Conservation (phyloP, 2,797 vertebrate genomes). For the Octomys mimax region DNA sequence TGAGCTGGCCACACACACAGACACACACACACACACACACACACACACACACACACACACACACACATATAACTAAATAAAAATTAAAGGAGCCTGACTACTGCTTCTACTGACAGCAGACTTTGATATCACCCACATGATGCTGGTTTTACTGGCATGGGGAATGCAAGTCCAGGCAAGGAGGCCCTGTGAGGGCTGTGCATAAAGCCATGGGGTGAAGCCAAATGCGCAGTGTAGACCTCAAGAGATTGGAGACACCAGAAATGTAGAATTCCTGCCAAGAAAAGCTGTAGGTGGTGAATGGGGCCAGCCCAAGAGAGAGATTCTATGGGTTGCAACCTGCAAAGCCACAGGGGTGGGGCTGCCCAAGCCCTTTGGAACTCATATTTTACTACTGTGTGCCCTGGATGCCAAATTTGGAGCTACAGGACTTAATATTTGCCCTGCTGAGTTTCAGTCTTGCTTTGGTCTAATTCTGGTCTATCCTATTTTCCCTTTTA, state of each 20-base stretch:
- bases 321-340: neutral
- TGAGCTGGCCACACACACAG: too few relatives aligned
- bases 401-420: neutral
- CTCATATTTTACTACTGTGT: neutral
- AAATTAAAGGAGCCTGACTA: neutral
- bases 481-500: neutral
- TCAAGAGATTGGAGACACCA: neutral
- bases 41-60: too few relatives aligned
- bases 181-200: neutral
- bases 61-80: too few relatives aligned
- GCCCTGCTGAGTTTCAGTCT: neutral
- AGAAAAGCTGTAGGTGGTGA: neutral
- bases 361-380: neutral
- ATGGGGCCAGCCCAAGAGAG: neutral
- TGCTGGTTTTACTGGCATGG: neutral
- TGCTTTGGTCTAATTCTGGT: neutral
- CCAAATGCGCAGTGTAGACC: neutral
- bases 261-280: neutral
- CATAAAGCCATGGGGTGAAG: neutral
- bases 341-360: neutral
- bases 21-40: too few relatives aligned
- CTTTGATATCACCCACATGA: neutral
- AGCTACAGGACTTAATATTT: neutral
- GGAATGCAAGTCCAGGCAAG: neutral
- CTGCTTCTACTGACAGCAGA: neutral